A percentile compares a stretch with the other conserved stretches of the same genome.
These are phyloP conservation scores for Sciaenops ocellatus DNA, from an alignment of 2,797 vertebrate species.

Conservation along the genomic window DNA sequence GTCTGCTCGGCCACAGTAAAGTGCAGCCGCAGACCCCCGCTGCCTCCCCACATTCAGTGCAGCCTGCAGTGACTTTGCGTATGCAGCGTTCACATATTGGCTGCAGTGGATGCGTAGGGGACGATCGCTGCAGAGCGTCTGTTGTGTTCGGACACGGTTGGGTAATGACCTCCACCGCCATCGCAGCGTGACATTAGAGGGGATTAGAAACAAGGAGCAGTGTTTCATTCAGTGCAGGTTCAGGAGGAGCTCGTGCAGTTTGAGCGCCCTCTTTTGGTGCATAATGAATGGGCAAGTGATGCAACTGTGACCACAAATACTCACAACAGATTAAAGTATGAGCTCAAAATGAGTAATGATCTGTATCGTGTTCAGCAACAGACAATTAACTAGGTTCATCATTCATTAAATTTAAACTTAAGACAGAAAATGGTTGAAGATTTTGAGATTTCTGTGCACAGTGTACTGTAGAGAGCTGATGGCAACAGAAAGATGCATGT, in stretches of 20 bases:
- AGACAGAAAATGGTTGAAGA: not conserved
- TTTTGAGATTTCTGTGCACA: not conserved
- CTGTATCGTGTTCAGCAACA: not conserved
- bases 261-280: slow-evolving; percentile 77
- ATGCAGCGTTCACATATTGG: slow-evolving; percentile 12
- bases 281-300: not conserved
- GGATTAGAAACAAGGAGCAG: slow-evolving; percentile 44
- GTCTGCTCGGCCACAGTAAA: slow-evolving; percentile 68
- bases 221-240: slow-evolving; percentile 47
- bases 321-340: not conserved
- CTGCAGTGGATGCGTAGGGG: slow-evolving; percentile 6
- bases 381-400: not conserved
- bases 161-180: slow-evolving; percentile 58
- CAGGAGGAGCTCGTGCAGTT: slow-evolving; percentile 23
- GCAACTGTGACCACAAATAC: too few species aligned
- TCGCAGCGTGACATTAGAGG: slow-evolving; percentile 56
- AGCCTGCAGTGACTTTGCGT: slow-evolving; percentile 29
- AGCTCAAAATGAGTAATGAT: not conserved
- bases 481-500: not conserved
- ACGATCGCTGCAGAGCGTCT: slow-evolving; percentile 24
- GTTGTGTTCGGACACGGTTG: slow-evolving; percentile 27
- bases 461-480: not conserved
- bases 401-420: not conserved
- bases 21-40: slow-evolving; percentile 56
- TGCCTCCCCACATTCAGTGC: slow-evolving; percentile 23